phyloP scores from a whole-genome alignment of 2,113 vertebrate species.

The Chloropsis cyanopogon region DNA sequence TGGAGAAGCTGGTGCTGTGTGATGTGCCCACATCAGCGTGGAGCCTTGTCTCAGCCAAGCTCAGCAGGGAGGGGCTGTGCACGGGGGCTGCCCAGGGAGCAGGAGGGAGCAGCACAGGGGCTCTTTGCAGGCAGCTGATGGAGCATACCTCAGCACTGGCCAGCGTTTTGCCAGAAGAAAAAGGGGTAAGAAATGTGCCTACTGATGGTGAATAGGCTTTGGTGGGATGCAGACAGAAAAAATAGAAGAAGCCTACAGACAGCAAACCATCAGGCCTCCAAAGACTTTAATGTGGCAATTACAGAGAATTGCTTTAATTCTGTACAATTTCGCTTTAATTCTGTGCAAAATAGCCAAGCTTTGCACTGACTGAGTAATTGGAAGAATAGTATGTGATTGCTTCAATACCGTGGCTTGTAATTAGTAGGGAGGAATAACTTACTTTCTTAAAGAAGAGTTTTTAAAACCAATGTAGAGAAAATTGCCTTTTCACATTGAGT shows the following conservation, averaged over 20 bases:
- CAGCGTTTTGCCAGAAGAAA: fast-evolving
- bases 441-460: not conserved
- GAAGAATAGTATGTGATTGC: not conserved
- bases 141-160: not conserved
- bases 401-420: not conserved
- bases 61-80: not conserved
- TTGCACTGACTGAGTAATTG: not conserved
- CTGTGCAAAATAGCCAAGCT: not conserved
- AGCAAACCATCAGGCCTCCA: not conserved
- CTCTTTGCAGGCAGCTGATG: not conserved
- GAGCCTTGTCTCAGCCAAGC: not conserved
- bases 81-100: not conserved
- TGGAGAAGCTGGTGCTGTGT: not conserved
- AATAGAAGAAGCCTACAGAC: not conserved
- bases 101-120: not conserved
- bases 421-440: not conserved
- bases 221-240: not conserved
- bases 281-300: not conserved
- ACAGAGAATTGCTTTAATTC: not conserved
- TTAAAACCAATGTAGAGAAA: not conserved
- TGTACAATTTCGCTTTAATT: not conserved
- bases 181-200: not conserved
- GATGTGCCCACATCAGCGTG: too few relatives aligned
- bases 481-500: not conserved
- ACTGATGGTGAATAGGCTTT: not conserved